phyloP scores from a whole-genome alignment of 1,140 invertebrate genomes.

The Melanaphis sacchari region DNA sequence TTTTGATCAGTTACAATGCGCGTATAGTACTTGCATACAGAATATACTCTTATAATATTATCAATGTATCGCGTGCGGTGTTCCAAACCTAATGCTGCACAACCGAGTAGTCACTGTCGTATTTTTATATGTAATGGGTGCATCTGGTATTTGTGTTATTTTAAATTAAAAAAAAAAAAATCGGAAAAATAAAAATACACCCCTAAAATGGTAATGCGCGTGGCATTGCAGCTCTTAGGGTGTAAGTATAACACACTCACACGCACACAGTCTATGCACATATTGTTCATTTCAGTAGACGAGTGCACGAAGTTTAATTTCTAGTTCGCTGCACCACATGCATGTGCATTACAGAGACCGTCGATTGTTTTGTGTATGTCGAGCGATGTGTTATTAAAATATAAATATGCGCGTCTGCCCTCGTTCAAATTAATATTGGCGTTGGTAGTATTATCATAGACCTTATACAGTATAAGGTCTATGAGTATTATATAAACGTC shows the following conservation, averaged over 20 bases:
- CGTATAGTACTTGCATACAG: too few species aligned
- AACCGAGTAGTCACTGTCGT: background rate
- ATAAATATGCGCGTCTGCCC: background rate
- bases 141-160: constrained; percentile 30
- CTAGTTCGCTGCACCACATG: constrained; percentile 10
- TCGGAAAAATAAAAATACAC: background rate
- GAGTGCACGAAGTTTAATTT: constrained; percentile 29
- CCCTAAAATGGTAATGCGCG: background rate
- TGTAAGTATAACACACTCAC: background rate
- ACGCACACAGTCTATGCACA: background rate
- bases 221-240: constrained; percentile 2
- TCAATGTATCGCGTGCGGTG: too few species aligned
- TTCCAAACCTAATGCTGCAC: background rate
- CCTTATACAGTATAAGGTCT: too few species aligned
- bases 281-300: constrained; percentile 45
- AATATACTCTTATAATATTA: too few species aligned
- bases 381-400: constrained; percentile 28
- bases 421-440: constrained; percentile 4
- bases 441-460: too few species aligned
- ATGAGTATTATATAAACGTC: background rate
- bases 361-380: constrained; percentile 26
- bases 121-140: background rate
- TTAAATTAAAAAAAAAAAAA: constrained; percentile 41
- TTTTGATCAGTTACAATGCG: background rate
- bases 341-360: background rate